A percentile compares a stretch with the other conserved stretches of the same genome.
phyloP scores from a whole-genome alignment of 2,113 vertebrate genomes.

The Marcusenius ussheri region DNA sequence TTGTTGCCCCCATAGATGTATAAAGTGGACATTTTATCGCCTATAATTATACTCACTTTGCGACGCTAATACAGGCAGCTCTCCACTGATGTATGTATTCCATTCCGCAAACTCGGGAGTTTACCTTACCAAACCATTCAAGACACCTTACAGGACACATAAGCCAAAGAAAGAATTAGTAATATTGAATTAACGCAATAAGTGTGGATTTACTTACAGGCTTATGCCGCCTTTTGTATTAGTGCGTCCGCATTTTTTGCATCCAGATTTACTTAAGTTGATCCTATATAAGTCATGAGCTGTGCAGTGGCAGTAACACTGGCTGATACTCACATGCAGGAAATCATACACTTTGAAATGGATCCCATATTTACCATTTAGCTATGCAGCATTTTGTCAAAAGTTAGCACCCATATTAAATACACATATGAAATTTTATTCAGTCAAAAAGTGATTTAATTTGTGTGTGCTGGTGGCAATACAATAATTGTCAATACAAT shows the following conservation, averaged over 20 bases:
- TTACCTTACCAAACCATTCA: neutral
- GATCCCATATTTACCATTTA: neutral
- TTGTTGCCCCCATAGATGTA: neutral
- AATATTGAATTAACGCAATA: neutral
- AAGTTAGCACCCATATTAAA: neutral
- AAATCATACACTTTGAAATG: neutral
- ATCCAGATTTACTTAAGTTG: neutral
- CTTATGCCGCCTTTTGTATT: neutral
- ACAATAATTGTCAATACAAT: neutral
- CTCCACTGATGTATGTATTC: neutral
- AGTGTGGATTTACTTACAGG: neutral
- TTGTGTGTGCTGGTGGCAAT: neutral
- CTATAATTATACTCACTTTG: neutral
- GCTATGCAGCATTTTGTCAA: neutral
- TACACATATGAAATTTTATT: neutral
- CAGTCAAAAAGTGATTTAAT: neutral
- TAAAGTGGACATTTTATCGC: neutral
- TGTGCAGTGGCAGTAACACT: neutral
- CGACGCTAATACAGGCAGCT: neutral
- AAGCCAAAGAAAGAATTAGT: neutral
- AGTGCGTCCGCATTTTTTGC: neutral
- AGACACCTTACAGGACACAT: neutral
- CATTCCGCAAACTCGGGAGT: neutral
- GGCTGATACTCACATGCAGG: neutral
- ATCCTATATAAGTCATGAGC: neutral